Base-by-base conservation (phyloP, 1,140 invertebrate genomes). In the Bombus pyrosoma region DNA sequence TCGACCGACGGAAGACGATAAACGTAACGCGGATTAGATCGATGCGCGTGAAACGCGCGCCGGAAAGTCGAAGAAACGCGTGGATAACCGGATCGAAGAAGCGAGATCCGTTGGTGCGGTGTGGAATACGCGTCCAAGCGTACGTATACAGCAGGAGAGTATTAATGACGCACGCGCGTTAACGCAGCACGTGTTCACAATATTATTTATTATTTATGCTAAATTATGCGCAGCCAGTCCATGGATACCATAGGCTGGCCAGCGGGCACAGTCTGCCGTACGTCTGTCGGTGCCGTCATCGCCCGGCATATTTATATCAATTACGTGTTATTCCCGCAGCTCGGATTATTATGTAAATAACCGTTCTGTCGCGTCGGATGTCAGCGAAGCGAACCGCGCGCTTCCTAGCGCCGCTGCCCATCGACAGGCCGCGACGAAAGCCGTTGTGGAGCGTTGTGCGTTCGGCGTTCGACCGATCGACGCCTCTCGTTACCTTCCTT, bases 161-260 rank as follows among this genome's bases (percentile, higher is more conserved):
- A 90, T 91, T 91, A 91, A 91, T 89, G 90, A 91, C 91, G 83
- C 91, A 87, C 80, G 89, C 90, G 92, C 91, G 91, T 94, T 93
- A 92, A 93, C 92, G 87, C 87, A 91, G 92, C 93, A 93, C 93
- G 93, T 92, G 93, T 93, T 93, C 91, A 92, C 90, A 93, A 93
- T 94, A 93, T 94, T 94, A 93, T 94, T 94, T 94, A 93, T 93
- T 93, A 94, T 93, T 93, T 93, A 93, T 93, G 93, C 93, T 93
- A 93, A 94, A 91, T 94, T 94, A 94, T 94, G 93, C 93, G 90
- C 84, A 91, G 89, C 91, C 91, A 91, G 91, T 91, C 90, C 91
- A 93, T 90, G 91, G 93, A 93, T 92, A 93, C 90, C 87, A 93
- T 89, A 89, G 87, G 87, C 87, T 92, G 92, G 92, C 92, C 90